Evolutionary conservation across 2,797 vertebrate genomes (phyloP).

Genomic region (Oreochromis mossambicus): DNA sequence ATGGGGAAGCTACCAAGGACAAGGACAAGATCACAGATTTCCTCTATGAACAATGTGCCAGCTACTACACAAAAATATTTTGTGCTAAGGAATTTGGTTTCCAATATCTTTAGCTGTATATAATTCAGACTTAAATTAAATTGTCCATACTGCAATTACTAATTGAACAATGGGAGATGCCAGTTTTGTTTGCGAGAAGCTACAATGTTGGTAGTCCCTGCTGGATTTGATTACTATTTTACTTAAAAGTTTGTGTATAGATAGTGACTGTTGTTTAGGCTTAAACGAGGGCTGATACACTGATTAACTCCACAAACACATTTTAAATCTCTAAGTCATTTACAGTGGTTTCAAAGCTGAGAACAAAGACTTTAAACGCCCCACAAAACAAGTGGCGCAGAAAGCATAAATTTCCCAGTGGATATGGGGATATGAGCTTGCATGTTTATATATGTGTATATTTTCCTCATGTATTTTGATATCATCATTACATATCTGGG

Average conservation of each 20-base stretch:
- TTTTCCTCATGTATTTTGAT: neutral
- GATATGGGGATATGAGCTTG: conserved; percentile 15
- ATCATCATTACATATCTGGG: neutral
- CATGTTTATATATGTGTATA: conserved; percentile 16
- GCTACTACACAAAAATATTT: neutral
- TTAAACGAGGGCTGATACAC: neutral
- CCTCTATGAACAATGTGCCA: neutral
- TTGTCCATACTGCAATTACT: neutral
- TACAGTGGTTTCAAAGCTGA: neutral
- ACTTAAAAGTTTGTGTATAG: neutral
- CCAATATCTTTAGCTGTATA: neutral
- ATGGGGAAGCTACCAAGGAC: neutral
- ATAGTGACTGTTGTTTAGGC: neutral
- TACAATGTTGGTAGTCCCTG: neutral
- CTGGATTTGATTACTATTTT: neutral
- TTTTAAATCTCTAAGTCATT: neutral
- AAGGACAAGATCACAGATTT: neutral
- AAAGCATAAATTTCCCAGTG: conserved; percentile 20
- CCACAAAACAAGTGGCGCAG: conserved; percentile 4
- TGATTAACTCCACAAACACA: neutral
- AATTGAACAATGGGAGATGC: neutral
- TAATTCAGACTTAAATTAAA: neutral
- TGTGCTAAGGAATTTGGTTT: neutral
- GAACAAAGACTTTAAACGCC: conserved; percentile 1
- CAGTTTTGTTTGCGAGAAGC: neutral